Conservation (phyloP, 2,888 invertebrate species). For the Pseudococcus jackbeardsleyi region DNA sequence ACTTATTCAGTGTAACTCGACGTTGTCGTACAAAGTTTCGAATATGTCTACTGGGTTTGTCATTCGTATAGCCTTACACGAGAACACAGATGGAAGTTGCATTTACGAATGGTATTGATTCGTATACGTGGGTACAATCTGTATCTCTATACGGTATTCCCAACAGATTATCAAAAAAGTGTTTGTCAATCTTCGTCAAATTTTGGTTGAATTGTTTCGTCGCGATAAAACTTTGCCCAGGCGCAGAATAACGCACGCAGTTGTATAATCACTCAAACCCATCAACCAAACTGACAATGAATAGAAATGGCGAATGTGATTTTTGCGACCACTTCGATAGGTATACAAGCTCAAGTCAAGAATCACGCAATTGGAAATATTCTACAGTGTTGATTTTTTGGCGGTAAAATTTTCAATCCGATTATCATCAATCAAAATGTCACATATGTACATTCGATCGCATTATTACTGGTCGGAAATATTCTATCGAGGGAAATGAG, state of each 20-base stretch:
- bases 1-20: not conserved
- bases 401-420: not conserved
- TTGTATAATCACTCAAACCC: constrained; percentile 28
- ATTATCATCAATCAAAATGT: constrained; percentile 48
- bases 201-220: constrained; percentile 25
- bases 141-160: not conserved
- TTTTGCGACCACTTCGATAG: not conserved
- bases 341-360: not conserved
- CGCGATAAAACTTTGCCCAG: not conserved
- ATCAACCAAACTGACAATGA: not conserved
- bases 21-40: not conserved
- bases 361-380: not conserved
- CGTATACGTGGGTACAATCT: constrained; percentile 9
- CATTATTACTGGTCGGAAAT: constrained; percentile 1
- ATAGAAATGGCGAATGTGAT: not conserved
- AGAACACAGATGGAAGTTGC: not conserved
- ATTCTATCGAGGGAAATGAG: not conserved
- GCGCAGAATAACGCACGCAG: not conserved
- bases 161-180: constrained; percentile 15
- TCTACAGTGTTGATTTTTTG: constrained; percentile 14
- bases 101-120: not conserved
- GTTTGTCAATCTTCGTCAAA: constrained; percentile 47
- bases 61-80: not conserved
- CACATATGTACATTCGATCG: constrained; percentile 25
- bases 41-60: not conserved